Percentiles rank a stretch among this genome's conserved stretches.
These are phyloP conservation scores for Glaucidium brasilianum DNA, from an alignment of 2,113 vertebrate genomes.

Conservation along the genomic window DNA sequence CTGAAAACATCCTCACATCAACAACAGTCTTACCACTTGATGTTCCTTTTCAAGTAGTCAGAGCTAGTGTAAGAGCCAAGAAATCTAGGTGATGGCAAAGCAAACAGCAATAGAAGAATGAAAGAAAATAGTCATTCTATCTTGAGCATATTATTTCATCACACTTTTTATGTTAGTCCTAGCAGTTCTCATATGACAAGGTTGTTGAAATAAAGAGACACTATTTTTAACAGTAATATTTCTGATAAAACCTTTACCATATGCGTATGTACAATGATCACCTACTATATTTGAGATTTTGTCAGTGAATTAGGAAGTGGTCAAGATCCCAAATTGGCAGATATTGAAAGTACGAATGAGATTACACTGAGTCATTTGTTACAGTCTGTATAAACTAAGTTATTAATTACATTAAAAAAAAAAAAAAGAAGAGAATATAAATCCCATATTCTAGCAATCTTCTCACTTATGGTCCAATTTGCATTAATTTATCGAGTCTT, in stretches of 20 bases:
- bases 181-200: not conserved
- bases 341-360: not conserved
- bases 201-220: not conserved
- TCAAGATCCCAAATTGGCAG: not conserved
- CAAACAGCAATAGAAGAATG: slow-evolving; percentile 77
- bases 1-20: slow-evolving; percentile 71
- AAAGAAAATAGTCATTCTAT: slow-evolving; percentile 79
- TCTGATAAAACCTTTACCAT: not conserved
- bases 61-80: slow-evolving; percentile 82
- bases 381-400: not conserved
- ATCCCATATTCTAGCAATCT: not conserved
- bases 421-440: not conserved
- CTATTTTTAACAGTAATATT: not conserved
- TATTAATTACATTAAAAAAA: not conserved
- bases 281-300: not conserved
- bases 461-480: not conserved
- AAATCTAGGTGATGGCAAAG: slow-evolving; percentile 81
- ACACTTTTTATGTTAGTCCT: slow-evolving; percentile 39
- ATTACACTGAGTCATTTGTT: not conserved
- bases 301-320: not conserved
- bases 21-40: slow-evolving; percentile 80
- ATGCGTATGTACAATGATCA: not conserved
- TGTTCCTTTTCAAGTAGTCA: slow-evolving; percentile 82
- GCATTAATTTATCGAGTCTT: not conserved
- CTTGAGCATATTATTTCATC: slow-evolving; percentile 53